Evolutionary conservation across 2,888 invertebrate genomes (phyloP), one percentile per base, ranked within the genome.

Genomic region (Pandemis cinnamomeana): DNA sequence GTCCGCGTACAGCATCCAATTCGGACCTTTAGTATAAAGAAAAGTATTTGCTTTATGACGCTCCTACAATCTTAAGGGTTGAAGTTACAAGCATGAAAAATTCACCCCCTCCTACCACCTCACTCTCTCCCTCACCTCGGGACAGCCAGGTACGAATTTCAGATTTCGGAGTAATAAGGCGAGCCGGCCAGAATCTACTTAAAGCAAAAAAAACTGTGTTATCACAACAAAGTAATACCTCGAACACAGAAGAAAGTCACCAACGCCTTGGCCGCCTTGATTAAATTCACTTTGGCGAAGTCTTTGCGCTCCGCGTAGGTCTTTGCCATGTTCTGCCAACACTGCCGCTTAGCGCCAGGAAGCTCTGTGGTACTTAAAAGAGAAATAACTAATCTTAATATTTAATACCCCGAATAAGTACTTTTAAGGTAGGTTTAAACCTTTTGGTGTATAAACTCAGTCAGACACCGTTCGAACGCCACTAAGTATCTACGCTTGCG

Each of bases 211-310:
- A 42, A 42, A 42, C 44, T 42, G 62, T n/a, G 7, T n/a, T 7
- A 0, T 8, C 5, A 1, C 8, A 44, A 44, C 44, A 13, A 20
- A 15, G 11, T 6, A 7, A 20, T 20, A 44, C 92, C 91, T 87
- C 82, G 83, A 11, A 87, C 82, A 63, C 78, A 78, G 72, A 91
- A 90, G 76, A 88, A 89, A 8, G 91, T 90, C 0, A 91, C 69
- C 63, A 92, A 72, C 7, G 86, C 77, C 73, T 79, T 87, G 2
- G 86, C 81, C 15, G 83, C 84, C n/a, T 86, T 51, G 27, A 79
- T 13, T 8, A 84, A 80, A 55, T 81, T 82, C 7, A 82, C 72
- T 20, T 83, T 78, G 5, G 91, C 73, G 27, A 80, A 80, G 4
- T 72, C 66, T 55, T 76, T 83, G 13, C 80, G 81, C 8, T 80